Conservation (phyloP, 2,888 invertebrate species). For the Stenichneumon culpator region DNA sequence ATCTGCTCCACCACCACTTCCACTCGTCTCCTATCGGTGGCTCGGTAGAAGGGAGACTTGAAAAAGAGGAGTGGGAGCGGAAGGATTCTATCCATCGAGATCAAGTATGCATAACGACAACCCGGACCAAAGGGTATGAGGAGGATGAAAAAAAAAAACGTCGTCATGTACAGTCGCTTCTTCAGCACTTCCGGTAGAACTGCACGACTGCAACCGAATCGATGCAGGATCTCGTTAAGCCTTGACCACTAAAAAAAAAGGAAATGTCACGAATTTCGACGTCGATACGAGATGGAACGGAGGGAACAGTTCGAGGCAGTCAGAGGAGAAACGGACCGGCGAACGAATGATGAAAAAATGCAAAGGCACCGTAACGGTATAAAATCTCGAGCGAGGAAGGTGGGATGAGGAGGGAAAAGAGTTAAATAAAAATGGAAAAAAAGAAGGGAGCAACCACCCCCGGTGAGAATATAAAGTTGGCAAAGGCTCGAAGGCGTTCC, state of each 20-base stretch:
- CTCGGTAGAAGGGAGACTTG: constrained; percentile 25
- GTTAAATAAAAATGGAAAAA: constrained; percentile 20
- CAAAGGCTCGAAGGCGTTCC: constrained; percentile 78
- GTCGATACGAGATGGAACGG: neutral
- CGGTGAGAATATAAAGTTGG: constrained; percentile 45
- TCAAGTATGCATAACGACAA: constrained; percentile 50
- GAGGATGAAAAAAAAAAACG: neutral
- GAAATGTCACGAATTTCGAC: neutral
- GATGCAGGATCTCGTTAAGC: no score
- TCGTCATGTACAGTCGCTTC: neutral
- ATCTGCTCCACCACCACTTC: constrained; percentile 27
- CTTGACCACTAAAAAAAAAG: no score
- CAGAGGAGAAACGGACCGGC: constrained; percentile 45
- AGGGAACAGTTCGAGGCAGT: neutral
- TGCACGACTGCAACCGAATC: neutral
- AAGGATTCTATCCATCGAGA: constrained; percentile 52
- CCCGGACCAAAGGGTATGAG: constrained; percentile 24
- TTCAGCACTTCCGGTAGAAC: neutral
- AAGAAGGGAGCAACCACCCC: constrained; percentile 49
- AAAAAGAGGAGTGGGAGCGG: constrained; percentile 50
- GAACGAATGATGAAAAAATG: constrained; percentile 19
- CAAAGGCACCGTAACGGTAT: constrained; percentile 56
- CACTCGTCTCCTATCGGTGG: constrained; percentile 43
- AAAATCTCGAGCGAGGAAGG: constrained; percentile 55
- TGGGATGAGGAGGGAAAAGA: constrained; percentile 54